A percentile compares a stretch with the other conserved stretches of the same genome.
These are phyloP conservation scores for Ammodytes marinus DNA, from an alignment of 2,113 vertebrate genomes.

Conservation along the genomic window DNA sequence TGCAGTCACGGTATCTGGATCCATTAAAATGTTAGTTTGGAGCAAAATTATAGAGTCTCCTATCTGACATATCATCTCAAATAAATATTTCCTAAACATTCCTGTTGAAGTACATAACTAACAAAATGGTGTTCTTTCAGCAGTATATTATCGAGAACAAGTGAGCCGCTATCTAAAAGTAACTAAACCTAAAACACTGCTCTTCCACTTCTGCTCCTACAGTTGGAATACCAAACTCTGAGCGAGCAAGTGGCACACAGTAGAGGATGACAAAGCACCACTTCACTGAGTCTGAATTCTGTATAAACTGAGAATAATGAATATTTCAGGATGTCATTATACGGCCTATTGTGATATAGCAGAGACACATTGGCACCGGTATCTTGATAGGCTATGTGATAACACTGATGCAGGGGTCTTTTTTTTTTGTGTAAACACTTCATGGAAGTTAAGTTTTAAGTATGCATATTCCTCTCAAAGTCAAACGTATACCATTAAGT, in stretches of 20 bases:
- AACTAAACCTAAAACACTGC: neutral
- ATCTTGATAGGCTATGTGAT: neutral
- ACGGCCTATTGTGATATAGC: neutral
- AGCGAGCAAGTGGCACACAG: neutral
- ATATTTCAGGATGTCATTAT: neutral
- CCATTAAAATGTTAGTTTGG: neutral
- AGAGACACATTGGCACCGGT: neutral
- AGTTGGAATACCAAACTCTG: neutral
- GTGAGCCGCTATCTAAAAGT: neutral
- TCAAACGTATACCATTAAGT: neutral
- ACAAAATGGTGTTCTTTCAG: neutral
- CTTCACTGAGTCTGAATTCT: neutral
- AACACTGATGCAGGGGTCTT: neutral
- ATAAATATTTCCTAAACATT: neutral
- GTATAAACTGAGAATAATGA: neutral
- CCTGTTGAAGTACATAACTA: neutral
- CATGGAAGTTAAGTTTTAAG: neutral
- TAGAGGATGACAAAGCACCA: neutral
- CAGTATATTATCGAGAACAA: neutral
- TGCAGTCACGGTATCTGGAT: neutral
- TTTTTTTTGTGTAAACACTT: neutral
- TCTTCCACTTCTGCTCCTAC: neutral
- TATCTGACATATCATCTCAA: neutral
- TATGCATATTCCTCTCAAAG: neutral
- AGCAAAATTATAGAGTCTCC: slow-evolving; percentile 1